Conservation (phyloP, 2,888 invertebrate genomes). For the Thelaira solivaga region DNA sequence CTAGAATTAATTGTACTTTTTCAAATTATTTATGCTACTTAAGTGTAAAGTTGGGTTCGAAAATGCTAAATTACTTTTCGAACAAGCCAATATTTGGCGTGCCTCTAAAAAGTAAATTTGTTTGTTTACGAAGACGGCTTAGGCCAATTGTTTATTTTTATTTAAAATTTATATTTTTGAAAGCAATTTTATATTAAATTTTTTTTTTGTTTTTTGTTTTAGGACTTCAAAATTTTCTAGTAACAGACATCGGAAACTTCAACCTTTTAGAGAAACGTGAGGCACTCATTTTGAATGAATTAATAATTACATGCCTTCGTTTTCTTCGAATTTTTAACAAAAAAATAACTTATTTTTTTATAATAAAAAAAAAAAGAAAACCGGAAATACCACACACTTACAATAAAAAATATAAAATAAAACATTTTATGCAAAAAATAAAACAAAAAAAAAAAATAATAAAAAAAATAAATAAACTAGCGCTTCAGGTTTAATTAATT, state of each 20-base stretch:
- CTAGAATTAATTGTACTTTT: no score
- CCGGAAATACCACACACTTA: slow-evolving; percentile 59
- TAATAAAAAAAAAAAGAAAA: slow-evolving; percentile 45
- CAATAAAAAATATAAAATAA: slow-evolving; percentile 47
- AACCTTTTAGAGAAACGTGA: slow-evolving; percentile 98
- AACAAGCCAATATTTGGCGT: no score
- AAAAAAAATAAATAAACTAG: slow-evolving; percentile 60
- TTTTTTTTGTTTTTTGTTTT: slow-evolving; percentile 73
- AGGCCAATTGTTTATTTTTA: no score
- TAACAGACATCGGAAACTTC: slow-evolving; percentile 97
- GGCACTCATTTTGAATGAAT: slow-evolving; percentile 66
- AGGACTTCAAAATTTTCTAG: slow-evolving; percentile 97
- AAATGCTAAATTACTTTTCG: no score
- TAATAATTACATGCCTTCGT: slow-evolving; percentile 42
- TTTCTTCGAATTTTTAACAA: slow-evolving; percentile 55
- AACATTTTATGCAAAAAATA: slow-evolving; percentile 53
- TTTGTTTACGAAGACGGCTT: no score
- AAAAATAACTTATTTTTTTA: slow-evolving; percentile 46
- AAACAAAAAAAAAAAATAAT: slow-evolving; percentile 56
- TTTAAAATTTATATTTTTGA: not conserved
- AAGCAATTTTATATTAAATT: not conserved
- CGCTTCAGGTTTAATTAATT: slow-evolving; percentile 16
- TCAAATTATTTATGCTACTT: no score
- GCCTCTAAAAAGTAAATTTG: no score
- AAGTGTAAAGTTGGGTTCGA: no score